phyloP scores from a whole-genome alignment of 1,140 invertebrate species.

The Aphaenogaster floridana region DNA sequence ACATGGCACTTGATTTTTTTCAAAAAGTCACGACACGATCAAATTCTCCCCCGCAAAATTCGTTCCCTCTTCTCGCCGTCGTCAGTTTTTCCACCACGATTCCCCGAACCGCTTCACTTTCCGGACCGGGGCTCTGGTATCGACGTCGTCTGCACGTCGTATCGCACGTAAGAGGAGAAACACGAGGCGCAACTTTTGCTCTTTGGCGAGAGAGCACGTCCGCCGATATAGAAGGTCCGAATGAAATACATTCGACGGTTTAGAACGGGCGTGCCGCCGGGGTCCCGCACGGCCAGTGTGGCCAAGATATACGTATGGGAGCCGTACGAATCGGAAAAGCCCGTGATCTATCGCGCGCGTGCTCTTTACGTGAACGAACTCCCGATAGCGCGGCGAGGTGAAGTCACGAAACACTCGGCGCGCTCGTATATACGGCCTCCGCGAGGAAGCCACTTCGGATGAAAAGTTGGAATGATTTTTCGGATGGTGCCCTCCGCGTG shows the following conservation, averaged over 20 bases:
- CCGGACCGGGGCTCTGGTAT: slow-evolving; percentile 13
- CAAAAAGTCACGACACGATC: background rate
- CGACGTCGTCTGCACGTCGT: slow-evolving; percentile 30
- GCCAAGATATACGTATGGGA: slow-evolving; percentile 4
- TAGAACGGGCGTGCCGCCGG: background rate
- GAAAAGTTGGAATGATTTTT: slow-evolving; percentile 36
- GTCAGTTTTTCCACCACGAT: background rate
- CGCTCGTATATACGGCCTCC: background rate
- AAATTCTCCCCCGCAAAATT: background rate
- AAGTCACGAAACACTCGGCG: slow-evolving; percentile 29
- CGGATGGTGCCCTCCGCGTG: background rate
- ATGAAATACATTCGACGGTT: slow-evolving; percentile 56
- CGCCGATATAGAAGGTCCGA: slow-evolving; percentile 33
- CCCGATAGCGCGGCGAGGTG: background rate
- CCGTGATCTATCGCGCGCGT: slow-evolving; percentile 46
- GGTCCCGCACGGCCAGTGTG: background rate
- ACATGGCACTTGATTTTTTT: slow-evolving; percentile 60
- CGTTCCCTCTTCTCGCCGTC: background rate
- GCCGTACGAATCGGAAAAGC: slow-evolving; percentile 31
- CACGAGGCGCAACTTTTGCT: slow-evolving; percentile 33
- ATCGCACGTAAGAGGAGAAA: slow-evolving; percentile 15
- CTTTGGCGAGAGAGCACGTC: slow-evolving; percentile 47
- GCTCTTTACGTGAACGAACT: slow-evolving; percentile 43
- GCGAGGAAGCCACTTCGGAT: background rate
- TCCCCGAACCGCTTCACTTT: background rate